Evolutionary conservation across 2,888 invertebrate species (phyloP).

Genomic region (Junonia oenone): DNA sequence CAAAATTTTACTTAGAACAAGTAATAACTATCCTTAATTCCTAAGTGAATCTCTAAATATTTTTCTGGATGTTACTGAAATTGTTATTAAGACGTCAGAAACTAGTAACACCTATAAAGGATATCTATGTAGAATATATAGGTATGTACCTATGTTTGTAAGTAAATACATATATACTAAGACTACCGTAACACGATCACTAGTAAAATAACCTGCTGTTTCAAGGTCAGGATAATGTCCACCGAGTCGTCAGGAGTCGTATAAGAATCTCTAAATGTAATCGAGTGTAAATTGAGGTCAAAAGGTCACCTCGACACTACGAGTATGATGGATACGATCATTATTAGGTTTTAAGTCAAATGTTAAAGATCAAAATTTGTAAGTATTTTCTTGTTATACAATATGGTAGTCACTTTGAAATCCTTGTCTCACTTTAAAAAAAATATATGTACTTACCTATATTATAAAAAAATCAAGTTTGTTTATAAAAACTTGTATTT

Average conservation of each 20-base stretch:
- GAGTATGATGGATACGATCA: constrained; percentile 15
- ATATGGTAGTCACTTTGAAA: background rate
- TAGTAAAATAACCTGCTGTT: background rate
- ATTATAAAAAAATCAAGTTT: too few species aligned
- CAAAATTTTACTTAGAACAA: too few species aligned
- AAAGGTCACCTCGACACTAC: constrained; percentile 18
- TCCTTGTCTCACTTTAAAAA: background rate
- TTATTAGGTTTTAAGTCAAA: constrained; percentile 20
- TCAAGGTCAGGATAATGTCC: background rate
- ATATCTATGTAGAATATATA: too few species aligned
- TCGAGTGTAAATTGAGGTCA: constrained; percentile 24
- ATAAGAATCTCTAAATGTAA: constrained; percentile 5
- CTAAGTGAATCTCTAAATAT: too few species aligned
- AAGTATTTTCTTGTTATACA: constrained; percentile 2
- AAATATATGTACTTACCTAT: too few species aligned
- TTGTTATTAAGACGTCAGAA: too few species aligned
- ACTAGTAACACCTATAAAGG: too few species aligned
- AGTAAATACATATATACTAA: background rate
- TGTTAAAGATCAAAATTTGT: constrained; percentile 20
- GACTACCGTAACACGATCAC: background rate
- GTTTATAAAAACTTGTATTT: too few species aligned
- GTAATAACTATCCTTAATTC: too few species aligned
- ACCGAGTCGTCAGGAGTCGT: background rate
- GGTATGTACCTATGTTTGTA: background rate
- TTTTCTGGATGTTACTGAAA: too few species aligned